Base-by-base conservation (phyloP, 2,888 invertebrate species). In the Lithodes maja region DNA sequence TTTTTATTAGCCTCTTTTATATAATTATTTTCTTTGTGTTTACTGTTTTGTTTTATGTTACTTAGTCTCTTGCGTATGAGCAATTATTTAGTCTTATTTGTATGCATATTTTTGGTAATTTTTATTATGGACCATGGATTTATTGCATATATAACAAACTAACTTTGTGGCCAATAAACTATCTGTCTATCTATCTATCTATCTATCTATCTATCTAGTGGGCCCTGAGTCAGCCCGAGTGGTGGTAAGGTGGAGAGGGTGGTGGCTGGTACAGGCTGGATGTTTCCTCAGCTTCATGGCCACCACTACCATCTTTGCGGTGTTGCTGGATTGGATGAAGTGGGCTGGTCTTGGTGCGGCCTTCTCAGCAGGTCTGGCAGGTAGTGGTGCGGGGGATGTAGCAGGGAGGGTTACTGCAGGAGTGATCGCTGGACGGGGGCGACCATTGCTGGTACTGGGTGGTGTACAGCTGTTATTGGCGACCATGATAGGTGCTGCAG, bases 251-350 rank as follows among this genome's bases (percentile, higher is more conserved):
- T 89, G 85, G 12, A 82, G 85, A 1, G 68, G 77, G 15, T 90
- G 85, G 80, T 85, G 88, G 80, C 71, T 88, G 50, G 79, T 92
- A 49, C 89, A 91, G 82, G 69, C 87, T 1, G 90, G 92, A 7
- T 89, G 91, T 74, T 90, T 92, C 54, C 83, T 92, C 33, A 92
- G 92, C 92, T 77, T 92, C 69, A 90, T 92, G 89, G 92, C 92
- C 3, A 91, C 91, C 2, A 89, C 92, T 15, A 92, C 92, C 1
- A 71, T 93, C 2, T 93, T 91, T 86, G 92, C 92, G 15, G 80
- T 92, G 3, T 83, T 92, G 81, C 85, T 92, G 53, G 93, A 93
- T 91, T 92, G 92, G 90, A 92, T 92, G 12, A 55, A 71, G n/a
- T 91, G 90, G 17, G 75, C 85, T 3, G 90, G 91, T 3, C 69